Evolutionary conservation across 1,140 invertebrate genomes (phyloP).

Genomic region (Coenobita brevimanus): DNA sequence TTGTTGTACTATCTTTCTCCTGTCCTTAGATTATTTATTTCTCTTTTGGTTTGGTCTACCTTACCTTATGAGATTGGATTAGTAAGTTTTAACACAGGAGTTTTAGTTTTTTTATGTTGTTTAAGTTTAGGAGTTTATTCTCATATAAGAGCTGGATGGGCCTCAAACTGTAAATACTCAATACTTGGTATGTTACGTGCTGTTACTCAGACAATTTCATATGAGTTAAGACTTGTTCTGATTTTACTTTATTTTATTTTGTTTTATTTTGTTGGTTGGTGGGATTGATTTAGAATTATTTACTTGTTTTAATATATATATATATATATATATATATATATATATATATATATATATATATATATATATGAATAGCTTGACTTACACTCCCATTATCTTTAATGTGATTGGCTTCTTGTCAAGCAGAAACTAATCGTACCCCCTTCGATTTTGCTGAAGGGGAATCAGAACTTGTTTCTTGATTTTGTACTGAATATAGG

Average conservation of each 20-base stretch:
- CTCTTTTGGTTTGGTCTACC: constrained; percentile 70
- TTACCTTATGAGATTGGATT: constrained; percentile 27
- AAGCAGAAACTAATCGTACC: too few relatives aligned
- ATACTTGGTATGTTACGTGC: neutral
- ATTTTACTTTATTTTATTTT: constrained; percentile 7
- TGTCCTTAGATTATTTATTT: constrained; percentile 33
- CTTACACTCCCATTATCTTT: neutral
- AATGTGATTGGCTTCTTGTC: constrained; percentile 29
- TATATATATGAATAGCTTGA: neutral
- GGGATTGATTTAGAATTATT: constrained; percentile 16
- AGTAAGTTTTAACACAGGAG: too few relatives aligned
- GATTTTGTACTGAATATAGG: constrained; percentile 32
- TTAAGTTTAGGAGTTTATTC: neutral
- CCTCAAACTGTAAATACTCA: too few relatives aligned
- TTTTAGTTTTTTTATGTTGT: constrained; percentile 19
- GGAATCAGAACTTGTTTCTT: constrained; percentile 28
- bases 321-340: too few relatives aligned
- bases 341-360: too few relatives aligned
- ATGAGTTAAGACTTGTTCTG: constrained; percentile 2
- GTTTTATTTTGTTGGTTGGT: neutral
- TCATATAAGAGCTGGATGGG: neutral
- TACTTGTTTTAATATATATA: neutral
- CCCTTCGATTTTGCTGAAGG: constrained; percentile 43
- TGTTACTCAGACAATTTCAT: constrained; percentile 34
- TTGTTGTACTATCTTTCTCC: too few relatives aligned